Percentiles rank a stretch among this genome's conserved stretches.
Evolutionary conservation across 2,113 vertebrate genomes (phyloP).

Genomic region (Alosa alosa): DNA sequence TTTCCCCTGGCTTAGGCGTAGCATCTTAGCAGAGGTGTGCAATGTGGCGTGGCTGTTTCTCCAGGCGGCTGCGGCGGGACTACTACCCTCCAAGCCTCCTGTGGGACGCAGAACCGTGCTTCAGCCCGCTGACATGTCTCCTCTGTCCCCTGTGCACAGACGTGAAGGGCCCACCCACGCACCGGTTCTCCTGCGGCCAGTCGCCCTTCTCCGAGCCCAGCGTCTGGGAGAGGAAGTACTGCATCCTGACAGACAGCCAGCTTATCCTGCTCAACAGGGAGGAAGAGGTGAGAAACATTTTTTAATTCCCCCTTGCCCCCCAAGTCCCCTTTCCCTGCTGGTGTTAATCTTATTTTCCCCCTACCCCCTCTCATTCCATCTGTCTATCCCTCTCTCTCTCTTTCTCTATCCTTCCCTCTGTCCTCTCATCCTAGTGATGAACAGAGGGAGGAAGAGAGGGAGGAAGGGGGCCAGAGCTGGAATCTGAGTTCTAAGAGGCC

Average conservation of each 20-base stretch:
- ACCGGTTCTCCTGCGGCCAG: slow-evolving; percentile 90
- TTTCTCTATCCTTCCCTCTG: slow-evolving; percentile 18
- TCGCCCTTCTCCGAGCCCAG: slow-evolving; percentile 81
- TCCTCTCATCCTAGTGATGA: neutral
- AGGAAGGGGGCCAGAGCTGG: neutral
- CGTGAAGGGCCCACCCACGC: slow-evolving; percentile 89
- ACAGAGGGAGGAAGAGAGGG: neutral
- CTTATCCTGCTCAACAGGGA: slow-evolving; percentile 89
- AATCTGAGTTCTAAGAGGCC: neutral
- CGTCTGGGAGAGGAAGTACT: slow-evolving; percentile 89
- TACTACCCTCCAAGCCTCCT: neutral
- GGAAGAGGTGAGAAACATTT: slow-evolving; percentile 79
- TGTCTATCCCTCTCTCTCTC: slow-evolving; percentile 13
- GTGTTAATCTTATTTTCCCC: neutral
- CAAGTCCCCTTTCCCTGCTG: neutral
- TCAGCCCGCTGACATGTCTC: slow-evolving; percentile 9
- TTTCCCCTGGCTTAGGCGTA: neutral
- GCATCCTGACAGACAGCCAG: slow-evolving; percentile 92
- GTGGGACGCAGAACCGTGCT: neutral
- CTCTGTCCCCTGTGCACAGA: slow-evolving; percentile 68
- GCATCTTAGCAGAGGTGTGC: neutral
- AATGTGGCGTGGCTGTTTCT: slow-evolving; percentile 23
- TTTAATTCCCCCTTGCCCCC: neutral
- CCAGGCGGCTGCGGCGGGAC: neutral
- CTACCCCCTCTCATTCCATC: neutral